A percentile compares a stretch with the other conserved stretches of the same genome.
Evolutionary conservation across 2,113 vertebrate species (phyloP).

Genomic region (Hystrix brachyura): DNA sequence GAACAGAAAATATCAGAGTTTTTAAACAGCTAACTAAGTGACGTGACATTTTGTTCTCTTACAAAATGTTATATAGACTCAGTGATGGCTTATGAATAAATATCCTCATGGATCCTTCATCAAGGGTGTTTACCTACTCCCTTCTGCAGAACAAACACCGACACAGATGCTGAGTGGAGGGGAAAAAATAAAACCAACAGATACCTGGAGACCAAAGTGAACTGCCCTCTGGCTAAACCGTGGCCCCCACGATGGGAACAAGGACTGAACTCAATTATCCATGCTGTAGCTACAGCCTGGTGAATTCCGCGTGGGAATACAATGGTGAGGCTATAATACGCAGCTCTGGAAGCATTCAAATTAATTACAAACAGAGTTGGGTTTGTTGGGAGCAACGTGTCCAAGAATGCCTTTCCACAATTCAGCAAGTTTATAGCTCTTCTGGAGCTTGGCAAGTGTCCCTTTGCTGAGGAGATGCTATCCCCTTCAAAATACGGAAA

Average conservation of each 20-base stretch:
- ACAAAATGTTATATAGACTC: constrained; percentile 12
- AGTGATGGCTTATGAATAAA: constrained; percentile 31
- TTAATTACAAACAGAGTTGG: constrained; percentile 82
- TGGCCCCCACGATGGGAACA: not conserved
- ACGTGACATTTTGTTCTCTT: constrained; percentile 57
- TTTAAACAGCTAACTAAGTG: constrained; percentile 11
- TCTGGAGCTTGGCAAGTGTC: constrained; percentile 59
- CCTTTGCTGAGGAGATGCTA: constrained; percentile 60
- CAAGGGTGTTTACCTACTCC: not conserved
- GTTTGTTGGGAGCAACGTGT: constrained; percentile 63
- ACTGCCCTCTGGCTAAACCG: not conserved
- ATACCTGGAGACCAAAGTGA: constrained; percentile 24
- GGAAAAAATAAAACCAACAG: not conserved
- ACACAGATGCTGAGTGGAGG: constrained; percentile 5
- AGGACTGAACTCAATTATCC: constrained; percentile 33
- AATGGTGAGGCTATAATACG: constrained; percentile 34
- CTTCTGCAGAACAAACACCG: not conserved
- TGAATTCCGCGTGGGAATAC: constrained; percentile 44
- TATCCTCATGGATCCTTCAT: not conserved
- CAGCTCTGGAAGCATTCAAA: constrained; percentile 76
- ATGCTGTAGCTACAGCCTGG: not conserved
- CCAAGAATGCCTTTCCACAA: constrained; percentile 78
- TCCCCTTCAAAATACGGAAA: constrained; percentile 50
- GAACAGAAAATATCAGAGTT: constrained; percentile 61
- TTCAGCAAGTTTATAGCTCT: constrained; percentile 77